phyloP scores from a whole-genome alignment of 2,113 vertebrate species.

The Pelodiscus sinensis region DNA sequence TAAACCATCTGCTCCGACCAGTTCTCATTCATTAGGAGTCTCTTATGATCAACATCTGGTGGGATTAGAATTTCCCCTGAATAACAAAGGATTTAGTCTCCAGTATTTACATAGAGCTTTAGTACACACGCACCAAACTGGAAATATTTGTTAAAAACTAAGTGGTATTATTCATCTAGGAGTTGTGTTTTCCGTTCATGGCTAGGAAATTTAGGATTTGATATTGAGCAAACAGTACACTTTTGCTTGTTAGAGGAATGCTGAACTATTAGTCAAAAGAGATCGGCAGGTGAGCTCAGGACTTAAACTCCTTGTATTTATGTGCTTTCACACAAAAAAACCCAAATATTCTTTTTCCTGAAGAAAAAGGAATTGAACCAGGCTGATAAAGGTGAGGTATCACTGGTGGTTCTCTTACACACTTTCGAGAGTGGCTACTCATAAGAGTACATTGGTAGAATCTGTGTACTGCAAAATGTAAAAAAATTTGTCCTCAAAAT shows the following conservation, averaged over 20 bases:
- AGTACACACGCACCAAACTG: not conserved
- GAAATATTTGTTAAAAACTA: slow-evolving; percentile 68
- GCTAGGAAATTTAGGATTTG: slow-evolving; percentile 25
- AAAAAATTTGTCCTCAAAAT: rapidly evolving
- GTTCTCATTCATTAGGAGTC: slow-evolving; percentile 65
- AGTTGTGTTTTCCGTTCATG: slow-evolving; percentile 45
- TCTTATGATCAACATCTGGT: slow-evolving; percentile 67
- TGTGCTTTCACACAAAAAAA: not conserved
- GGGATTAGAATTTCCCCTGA: slow-evolving; percentile 54
- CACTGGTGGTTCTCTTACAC: not conserved
- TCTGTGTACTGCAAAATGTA: not conserved
- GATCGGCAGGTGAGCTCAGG: not conserved
- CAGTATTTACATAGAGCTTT: slow-evolving; percentile 57
- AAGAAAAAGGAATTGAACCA: not conserved
- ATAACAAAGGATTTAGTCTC: slow-evolving; percentile 60
- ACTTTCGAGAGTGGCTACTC: not conserved
- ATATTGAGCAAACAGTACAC: not conserved
- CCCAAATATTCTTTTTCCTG: not conserved
- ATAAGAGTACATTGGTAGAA: not conserved
- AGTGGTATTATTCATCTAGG: slow-evolving; percentile 63
- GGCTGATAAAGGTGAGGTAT: not conserved
- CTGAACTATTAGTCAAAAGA: not conserved
- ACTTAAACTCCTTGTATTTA: not conserved
- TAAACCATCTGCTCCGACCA: slow-evolving; percentile 55
- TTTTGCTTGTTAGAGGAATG: not conserved